Percentiles rank a stretch among this genome's conserved stretches.
Evolutionary conservation across 2,888 invertebrate species (phyloP).

Genomic region (Himalopsyche anomala): DNA sequence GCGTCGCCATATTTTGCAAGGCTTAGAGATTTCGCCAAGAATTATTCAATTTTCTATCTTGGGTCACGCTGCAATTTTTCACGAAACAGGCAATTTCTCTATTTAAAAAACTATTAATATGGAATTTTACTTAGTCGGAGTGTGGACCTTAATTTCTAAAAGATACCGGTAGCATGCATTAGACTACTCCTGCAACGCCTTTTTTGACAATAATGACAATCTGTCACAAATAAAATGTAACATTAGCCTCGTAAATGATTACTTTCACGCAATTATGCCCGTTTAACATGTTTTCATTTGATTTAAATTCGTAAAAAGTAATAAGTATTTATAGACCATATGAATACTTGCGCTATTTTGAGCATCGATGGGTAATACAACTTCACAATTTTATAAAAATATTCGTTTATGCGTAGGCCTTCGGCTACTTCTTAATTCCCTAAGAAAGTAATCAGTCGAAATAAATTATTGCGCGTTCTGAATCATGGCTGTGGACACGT

Average conservation of each 20-base stretch:
- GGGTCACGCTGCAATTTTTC: no score
- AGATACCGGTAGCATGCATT: background rate
- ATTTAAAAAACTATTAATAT: no score
- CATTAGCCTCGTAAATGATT: background rate
- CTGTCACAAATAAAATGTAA: constrained; percentile 6
- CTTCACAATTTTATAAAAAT: constrained; percentile 36
- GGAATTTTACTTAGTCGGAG: no score
- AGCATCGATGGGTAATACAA: constrained; percentile 17
- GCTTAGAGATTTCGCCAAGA: background rate
- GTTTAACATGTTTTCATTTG: background rate
- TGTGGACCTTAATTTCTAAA: no score
- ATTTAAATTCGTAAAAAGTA: background rate
- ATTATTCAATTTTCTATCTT: background rate
- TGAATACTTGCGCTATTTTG: constrained; percentile 21
- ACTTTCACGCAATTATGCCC: background rate
- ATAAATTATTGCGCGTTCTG: no score
- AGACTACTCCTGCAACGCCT: background rate
- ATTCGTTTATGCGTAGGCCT: constrained; percentile 11
- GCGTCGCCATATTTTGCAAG: constrained; percentile 29
- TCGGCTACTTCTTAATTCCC: background rate
- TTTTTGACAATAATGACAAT: constrained; percentile 38
- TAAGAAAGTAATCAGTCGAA: no score
- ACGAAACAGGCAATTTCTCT: no score
- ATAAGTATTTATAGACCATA: constrained; percentile 10
- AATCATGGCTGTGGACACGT: no score